These are phyloP conservation scores for Diplosoma virens DNA, from an alignment of 23 tunicate species.

Conservation along the genomic window DNA sequence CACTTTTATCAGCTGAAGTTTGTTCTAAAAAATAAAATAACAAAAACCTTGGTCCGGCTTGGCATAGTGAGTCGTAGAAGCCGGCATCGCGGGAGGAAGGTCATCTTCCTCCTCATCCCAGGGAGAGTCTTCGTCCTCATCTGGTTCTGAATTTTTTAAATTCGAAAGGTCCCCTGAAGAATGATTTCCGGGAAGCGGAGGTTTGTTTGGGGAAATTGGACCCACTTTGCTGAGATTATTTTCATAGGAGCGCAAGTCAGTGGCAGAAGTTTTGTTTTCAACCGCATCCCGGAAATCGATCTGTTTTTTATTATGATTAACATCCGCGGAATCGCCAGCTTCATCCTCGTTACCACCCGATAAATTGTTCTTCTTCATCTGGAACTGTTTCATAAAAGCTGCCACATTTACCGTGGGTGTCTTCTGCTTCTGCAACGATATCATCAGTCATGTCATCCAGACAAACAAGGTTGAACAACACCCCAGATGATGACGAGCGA, in stretches of 20 bases:
- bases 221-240: constrained; percentile 26
- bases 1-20: too few species aligned
- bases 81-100: neutral
- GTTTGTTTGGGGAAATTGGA: constrained; percentile 64
- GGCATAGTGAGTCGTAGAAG: neutral
- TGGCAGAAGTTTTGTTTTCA: neutral
- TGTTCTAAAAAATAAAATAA: too few species aligned
- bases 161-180: neutral
- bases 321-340: neutral
- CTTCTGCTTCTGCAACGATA: neutral
- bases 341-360: neutral
- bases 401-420: constrained; percentile 38
- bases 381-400: constrained; percentile 28
- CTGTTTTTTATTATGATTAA: neutral
- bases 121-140: constrained; percentile 52
- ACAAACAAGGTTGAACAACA: too few species aligned
- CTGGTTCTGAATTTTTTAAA: neutral
- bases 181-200: constrained; percentile 47
- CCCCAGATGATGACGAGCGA: neutral
- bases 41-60: neutral
- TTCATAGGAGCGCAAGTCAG: neutral
- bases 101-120: constrained; percentile 65
- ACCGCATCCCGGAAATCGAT: neutral
- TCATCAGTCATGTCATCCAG: too few species aligned
- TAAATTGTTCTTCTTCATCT: neutral